Percentiles rank a stretch among this genome's conserved stretches.
phyloP scores from a whole-genome alignment of 2,888 invertebrate genomes.

The Agrotis puta region DNA sequence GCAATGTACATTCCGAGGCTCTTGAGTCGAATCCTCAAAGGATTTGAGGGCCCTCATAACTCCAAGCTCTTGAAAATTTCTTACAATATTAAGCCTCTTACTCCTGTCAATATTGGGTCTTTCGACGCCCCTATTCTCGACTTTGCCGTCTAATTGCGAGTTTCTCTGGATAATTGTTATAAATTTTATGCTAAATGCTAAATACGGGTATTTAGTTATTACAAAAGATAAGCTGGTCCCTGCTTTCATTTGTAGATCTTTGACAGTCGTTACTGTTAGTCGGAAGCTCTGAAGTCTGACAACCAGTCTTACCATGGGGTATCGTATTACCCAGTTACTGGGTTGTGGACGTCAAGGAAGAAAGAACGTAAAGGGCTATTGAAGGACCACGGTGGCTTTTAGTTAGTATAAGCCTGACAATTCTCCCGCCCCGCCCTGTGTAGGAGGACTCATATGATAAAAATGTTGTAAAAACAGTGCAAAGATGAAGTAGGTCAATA shows the following conservation, averaged over 20 bases:
- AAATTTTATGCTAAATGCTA: constrained; percentile 6
- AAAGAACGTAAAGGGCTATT: too few relatives aligned
- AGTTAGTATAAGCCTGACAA: too few relatives aligned
- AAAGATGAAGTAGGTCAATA: not conserved
- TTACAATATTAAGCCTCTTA: constrained; percentile 36
- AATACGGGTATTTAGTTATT: not conserved
- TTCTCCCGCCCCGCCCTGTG: too few relatives aligned
- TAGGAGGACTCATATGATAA: too few relatives aligned
- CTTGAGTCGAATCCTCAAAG: constrained; percentile 25
- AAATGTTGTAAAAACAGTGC: not conserved
- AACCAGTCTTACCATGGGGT: too few relatives aligned
- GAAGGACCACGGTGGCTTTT: too few relatives aligned
- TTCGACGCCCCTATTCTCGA: constrained; percentile 16
- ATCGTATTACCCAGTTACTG: too few relatives aligned
- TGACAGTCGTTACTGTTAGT: too few relatives aligned
- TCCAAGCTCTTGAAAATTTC: constrained; percentile 38
- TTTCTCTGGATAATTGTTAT: not conserved
- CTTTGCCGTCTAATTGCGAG: constrained; percentile 21
- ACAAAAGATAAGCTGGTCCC: too few relatives aligned
- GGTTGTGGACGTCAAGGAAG: too few relatives aligned
- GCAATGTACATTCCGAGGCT: constrained; percentile 29
- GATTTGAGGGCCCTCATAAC: constrained; percentile 20
- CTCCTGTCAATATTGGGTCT: constrained; percentile 42
- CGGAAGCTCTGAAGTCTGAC: too few relatives aligned
- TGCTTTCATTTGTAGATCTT: too few relatives aligned